Percentiles rank a stretch among this genome's conserved stretches.
These are phyloP conservation scores for Melanotaenia maccullochi DNA, from an alignment of 2,797 vertebrate genomes.

Conservation along the genomic window DNA sequence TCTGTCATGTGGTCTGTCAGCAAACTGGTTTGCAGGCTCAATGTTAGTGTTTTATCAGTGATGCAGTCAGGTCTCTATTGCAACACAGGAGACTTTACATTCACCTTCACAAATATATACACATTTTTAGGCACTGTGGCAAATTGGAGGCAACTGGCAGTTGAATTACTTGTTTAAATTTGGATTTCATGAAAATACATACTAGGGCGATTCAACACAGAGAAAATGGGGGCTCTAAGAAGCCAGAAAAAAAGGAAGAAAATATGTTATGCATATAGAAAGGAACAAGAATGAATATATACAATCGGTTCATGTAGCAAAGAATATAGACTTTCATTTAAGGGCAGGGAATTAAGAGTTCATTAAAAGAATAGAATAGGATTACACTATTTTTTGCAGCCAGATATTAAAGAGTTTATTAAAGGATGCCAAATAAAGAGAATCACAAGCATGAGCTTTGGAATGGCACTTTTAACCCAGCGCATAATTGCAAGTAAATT, in stretches of 20 bases:
- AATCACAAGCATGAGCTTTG: constrained; percentile 87
- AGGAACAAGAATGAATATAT: constrained; percentile 51
- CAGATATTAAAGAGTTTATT: constrained; percentile 88
- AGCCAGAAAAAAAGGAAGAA: constrained; percentile 27
- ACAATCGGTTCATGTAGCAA: constrained; percentile 36
- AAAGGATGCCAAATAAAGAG: constrained; percentile 88
- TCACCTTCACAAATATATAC: constrained; percentile 66
- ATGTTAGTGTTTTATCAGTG: constrained; percentile 56
- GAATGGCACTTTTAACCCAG: constrained; percentile 93
- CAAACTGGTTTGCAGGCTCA: constrained; percentile 50
- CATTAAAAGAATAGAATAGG: constrained; percentile 77
- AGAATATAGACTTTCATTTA: constrained; percentile 71
- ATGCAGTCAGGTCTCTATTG: constrained; percentile 56
- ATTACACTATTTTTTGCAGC: constrained; percentile 71
- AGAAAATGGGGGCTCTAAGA: constrained; percentile 60
- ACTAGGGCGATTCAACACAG: constrained; percentile 49
- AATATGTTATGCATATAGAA: constrained; percentile 45
- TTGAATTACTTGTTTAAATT: constrained; percentile 65
- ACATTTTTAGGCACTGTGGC: constrained; percentile 53
- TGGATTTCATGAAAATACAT: constrained; percentile 63
- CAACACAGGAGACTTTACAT: constrained; percentile 66
- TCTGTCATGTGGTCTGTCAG: constrained; percentile 57
- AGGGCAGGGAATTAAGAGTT: constrained; percentile 76
- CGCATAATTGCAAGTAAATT: constrained; percentile 97
- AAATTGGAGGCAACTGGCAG: constrained; percentile 56